Evolutionary conservation across 2,797 vertebrate genomes (phyloP).

Genomic region (Acrossocheilus fasciatus): DNA sequence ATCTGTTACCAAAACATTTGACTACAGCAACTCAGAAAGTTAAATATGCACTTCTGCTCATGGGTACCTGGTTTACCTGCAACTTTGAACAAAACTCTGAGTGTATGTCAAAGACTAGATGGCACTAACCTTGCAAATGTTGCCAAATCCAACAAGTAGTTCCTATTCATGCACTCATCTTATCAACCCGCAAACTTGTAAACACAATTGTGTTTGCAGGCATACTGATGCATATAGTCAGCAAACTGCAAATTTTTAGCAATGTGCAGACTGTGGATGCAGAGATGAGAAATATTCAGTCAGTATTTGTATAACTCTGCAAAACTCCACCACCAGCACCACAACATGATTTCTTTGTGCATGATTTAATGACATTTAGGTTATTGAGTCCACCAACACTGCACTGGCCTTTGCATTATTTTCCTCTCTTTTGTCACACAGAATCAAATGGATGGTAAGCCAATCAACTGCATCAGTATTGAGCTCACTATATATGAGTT

Average conservation of each 20-base stretch:
- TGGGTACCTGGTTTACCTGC: not conserved
- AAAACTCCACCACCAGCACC: not conserved
- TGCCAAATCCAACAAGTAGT: not conserved
- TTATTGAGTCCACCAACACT: not conserved
- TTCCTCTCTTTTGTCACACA: not conserved
- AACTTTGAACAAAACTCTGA: not conserved
- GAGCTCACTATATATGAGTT: not conserved
- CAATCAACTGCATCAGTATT: not conserved
- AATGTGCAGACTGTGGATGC: too few relatives aligned
- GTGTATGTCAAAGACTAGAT: not conserved
- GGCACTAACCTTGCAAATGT: not conserved
- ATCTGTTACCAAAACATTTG: not conserved
- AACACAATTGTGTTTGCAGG: not conserved
- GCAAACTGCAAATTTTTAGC: not conserved
- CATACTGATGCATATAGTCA: not conserved
- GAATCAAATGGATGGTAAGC: not conserved
- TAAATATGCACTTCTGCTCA: not conserved
- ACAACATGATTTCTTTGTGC: not conserved
- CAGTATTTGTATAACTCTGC: not conserved
- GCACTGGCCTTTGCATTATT: not conserved
- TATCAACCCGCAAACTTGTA: not conserved
- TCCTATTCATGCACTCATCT: not conserved
- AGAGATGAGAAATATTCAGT: not conserved
- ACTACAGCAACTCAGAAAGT: not conserved
- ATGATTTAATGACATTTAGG: constrained; percentile 1